These are phyloP conservation scores for Hirundichthys speculiger DNA, from an alignment of 2,113 vertebrate species.

Conservation along the genomic window DNA sequence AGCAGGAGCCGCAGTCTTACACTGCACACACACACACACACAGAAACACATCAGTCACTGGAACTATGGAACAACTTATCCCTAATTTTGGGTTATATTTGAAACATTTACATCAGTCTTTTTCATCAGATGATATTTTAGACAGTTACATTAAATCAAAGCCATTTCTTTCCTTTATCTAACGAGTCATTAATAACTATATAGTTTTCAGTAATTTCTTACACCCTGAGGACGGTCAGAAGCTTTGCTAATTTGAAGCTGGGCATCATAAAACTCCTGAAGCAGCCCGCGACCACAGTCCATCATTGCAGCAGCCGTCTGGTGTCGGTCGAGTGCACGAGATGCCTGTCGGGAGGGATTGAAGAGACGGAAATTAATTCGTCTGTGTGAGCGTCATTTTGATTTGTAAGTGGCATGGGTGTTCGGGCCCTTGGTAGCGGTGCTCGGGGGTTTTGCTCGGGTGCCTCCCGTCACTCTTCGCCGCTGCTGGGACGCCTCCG, in stretches of 20 bases:
- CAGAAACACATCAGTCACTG: neutral
- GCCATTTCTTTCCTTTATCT: neutral
- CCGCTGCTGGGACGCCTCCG: no score
- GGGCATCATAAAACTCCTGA: constrained; percentile 63
- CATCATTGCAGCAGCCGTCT: constrained; percentile 82
- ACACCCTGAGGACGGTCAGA: constrained; percentile 28
- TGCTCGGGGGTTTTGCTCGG: no score
- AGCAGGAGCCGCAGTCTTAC: constrained; percentile 21
- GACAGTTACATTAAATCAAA: neutral
- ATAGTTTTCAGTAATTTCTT: constrained; percentile 5
- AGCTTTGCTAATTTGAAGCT: constrained; percentile 27
- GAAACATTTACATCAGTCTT: no score
- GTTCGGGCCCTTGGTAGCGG: no score
- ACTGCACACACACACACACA: constrained; percentile 9
- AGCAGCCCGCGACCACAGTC: constrained; percentile 86
- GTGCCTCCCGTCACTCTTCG: no score
- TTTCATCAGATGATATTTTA: no score
- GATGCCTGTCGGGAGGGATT: constrained; percentile 76
- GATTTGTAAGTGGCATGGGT: neutral
- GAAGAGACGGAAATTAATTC: neutral
- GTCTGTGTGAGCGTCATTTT: constrained; percentile 2
- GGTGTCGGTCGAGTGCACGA: constrained; percentile 81
- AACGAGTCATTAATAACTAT: neutral
- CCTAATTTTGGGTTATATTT: no score
- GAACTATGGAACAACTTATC: no score